Evolutionary conservation across 2,113 vertebrate species (phyloP).

Genomic region (Hucho hucho): DNA sequence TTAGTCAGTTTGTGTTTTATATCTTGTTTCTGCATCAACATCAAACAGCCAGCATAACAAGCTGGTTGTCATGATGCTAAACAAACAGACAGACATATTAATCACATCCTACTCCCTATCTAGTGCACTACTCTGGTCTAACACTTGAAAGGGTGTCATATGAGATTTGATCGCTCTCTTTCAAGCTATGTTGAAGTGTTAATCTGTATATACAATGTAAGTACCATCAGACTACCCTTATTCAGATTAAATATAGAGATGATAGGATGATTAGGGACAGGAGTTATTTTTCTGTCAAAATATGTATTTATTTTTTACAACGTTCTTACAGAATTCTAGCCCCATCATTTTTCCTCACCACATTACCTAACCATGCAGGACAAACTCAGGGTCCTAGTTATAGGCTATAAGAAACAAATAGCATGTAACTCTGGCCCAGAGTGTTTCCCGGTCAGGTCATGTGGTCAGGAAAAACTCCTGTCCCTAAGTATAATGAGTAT

Average conservation of each 20-base stretch:
- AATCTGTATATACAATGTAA: not conserved
- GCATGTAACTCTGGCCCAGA: too few relatives aligned
- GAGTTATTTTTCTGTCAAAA: not conserved
- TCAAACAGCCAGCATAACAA: not conserved
- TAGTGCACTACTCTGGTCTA: too few relatives aligned
- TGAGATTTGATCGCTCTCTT: too few relatives aligned
- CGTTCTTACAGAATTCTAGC: too few relatives aligned
- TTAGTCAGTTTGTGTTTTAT: not conserved
- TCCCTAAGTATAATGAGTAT: not conserved
- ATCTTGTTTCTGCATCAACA: not conserved
- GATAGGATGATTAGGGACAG: not conserved
- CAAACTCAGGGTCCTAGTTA: too few relatives aligned
- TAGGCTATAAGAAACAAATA: too few relatives aligned
- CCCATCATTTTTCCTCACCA: too few relatives aligned
- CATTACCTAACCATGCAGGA: too few relatives aligned
- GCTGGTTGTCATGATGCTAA: not conserved
- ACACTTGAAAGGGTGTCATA: too few relatives aligned
- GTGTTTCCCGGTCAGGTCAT: too few relatives aligned
- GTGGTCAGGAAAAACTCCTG: too few relatives aligned
- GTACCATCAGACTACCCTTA: not conserved
- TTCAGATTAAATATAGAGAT: not conserved
- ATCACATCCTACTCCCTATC: not conserved
- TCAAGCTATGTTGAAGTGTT: not conserved
- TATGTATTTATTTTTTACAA: too few relatives aligned
- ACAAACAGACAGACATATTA: not conserved